Evolutionary conservation across 2,113 vertebrate genomes (phyloP).

Genomic region (Caloenas nicobarica): DNA sequence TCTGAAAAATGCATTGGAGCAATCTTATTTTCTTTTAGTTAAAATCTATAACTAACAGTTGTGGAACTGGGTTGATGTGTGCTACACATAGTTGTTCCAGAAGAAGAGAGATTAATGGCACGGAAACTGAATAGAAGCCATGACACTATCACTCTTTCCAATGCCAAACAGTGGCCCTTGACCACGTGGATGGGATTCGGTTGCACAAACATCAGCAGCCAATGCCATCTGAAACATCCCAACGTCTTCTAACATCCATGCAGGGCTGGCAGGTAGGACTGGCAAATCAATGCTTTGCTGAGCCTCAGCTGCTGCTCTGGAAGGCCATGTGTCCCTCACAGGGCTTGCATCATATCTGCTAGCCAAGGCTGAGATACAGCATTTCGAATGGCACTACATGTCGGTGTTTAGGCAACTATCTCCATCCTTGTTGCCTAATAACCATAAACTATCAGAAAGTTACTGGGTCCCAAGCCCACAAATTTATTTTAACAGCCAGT

Average conservation of each 20-base stretch:
- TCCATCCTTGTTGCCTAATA: not conserved
- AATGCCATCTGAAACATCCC: not conserved
- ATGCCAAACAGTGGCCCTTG: not conserved
- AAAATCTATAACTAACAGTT: not conserved
- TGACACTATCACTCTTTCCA: not conserved
- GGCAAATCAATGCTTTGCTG: not conserved
- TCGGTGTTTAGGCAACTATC: not conserved
- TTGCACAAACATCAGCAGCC: not conserved
- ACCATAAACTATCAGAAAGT: not conserved
- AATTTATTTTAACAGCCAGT: conserved; percentile 21
- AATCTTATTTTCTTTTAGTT: not conserved
- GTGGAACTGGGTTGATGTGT: not conserved
- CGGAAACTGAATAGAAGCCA: not conserved
- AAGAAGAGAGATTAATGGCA: not conserved
- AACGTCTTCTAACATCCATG: not conserved
- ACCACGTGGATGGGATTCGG: not conserved
- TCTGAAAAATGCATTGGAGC: not conserved
- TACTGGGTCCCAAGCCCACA: not conserved
- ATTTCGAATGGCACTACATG: not conserved
- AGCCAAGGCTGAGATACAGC: not conserved
- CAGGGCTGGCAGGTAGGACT: not conserved
- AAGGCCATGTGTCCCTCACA: not conserved
- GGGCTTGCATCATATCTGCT: not conserved
- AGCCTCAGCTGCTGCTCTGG: not conserved
- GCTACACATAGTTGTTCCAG: not conserved